Evolutionary conservation across 2,888 invertebrate genomes (phyloP).

Genomic region (Muscina levida): DNA sequence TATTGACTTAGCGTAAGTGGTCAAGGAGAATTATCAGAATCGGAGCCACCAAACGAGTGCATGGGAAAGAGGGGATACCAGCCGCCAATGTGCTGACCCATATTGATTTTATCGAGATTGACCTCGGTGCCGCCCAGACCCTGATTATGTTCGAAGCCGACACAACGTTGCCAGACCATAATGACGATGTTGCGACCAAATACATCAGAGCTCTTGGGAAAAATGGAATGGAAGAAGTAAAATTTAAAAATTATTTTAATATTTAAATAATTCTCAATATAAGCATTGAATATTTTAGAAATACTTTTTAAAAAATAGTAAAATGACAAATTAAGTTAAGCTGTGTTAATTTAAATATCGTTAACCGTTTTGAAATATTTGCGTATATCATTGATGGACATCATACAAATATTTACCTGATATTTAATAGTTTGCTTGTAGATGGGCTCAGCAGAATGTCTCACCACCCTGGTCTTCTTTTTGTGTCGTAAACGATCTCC

Average conservation of each 20-base stretch:
- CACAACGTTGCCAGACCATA: constrained; percentile 95
- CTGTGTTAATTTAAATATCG: no score
- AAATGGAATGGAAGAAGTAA: no score
- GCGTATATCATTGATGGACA: no score
- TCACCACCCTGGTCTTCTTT: constrained; percentile 92
- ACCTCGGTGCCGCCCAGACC: constrained; percentile 92
- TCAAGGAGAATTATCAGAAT: constrained; percentile 80
- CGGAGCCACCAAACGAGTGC: constrained; percentile 88
- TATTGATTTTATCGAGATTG: constrained; percentile 87
- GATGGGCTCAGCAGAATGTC: constrained; percentile 90
- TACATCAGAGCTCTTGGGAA: constrained; percentile 87
- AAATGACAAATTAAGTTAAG: no score
- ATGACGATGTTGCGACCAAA: constrained; percentile 91
- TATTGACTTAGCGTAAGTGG: constrained; percentile 74
- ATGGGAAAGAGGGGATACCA: constrained; percentile 97
- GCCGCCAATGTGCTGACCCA: constrained; percentile 90
- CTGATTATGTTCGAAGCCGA: constrained; percentile 92
- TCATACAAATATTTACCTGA: no score
- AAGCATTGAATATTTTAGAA: no score
- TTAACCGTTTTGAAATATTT: neutral
- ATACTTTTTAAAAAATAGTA: no score
- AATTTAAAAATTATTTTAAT: no score
- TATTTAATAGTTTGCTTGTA: constrained; percentile 95
- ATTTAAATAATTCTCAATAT: no score
- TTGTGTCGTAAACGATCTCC: constrained; percentile 94